Evolutionary conservation across 2,113 vertebrate genomes (phyloP).

Genomic region (Zootoca vivipara): DNA sequence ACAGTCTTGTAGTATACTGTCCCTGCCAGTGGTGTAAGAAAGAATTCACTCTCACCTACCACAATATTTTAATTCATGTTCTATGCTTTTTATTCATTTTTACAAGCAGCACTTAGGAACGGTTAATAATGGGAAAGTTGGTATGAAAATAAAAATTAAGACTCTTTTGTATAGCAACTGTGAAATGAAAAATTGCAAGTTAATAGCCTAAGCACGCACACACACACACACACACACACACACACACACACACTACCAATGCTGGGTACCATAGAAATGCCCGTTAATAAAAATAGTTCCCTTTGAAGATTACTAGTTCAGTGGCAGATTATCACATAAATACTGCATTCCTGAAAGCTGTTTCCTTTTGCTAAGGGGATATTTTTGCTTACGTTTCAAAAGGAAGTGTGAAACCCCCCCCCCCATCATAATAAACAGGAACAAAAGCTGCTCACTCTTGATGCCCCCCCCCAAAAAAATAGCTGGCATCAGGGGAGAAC

Average conservation of each 20-base stretch:
- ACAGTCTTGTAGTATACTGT: background rate
- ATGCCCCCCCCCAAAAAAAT: background rate
- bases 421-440: background rate
- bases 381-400: background rate
- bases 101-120: background rate
- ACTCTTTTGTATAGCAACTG: background rate
- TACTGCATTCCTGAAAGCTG: background rate
- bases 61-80: background rate
- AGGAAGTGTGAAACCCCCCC: background rate
- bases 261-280: background rate
- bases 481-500: background rate
- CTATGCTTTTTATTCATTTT: background rate
- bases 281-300: background rate
- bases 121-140: background rate
- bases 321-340: background rate
- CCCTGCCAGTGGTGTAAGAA: background rate
- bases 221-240: background rate
- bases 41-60: background rate
- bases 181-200: conserved; percentile 3
- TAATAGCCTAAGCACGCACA: background rate
- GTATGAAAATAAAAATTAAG: background rate
- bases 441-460: background rate
- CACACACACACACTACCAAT: background rate
- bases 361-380: background rate
- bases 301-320: background rate